Conservation (phyloP, 2,113 vertebrate species). For the Sturnus vulgaris region DNA sequence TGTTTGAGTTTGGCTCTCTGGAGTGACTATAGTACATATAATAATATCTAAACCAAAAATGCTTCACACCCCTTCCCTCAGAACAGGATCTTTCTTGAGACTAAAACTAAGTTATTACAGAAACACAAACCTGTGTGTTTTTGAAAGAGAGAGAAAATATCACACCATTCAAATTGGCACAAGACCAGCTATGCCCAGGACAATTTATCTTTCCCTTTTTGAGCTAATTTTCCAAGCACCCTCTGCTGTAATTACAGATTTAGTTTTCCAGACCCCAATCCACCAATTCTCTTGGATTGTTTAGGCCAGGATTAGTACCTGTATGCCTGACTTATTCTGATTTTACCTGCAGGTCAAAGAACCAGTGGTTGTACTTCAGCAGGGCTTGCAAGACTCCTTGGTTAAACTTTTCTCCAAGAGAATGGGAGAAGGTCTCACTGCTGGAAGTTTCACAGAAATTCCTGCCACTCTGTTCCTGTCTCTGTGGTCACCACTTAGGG, state of each 20-base stretch:
- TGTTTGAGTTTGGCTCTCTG: not conserved
- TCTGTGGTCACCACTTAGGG: not conserved
- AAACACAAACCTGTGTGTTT: not conserved
- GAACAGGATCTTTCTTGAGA: not conserved
- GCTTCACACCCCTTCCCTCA: not conserved
- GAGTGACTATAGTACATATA: not conserved
- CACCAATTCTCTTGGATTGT: not conserved
- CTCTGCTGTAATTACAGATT: constrained; percentile 2
- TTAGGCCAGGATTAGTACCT: not conserved
- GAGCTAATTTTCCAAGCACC: not conserved
- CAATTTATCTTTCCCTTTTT: not conserved
- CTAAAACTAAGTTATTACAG: not conserved
- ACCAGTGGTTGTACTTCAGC: not conserved
- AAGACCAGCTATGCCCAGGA: not conserved
- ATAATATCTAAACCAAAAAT: not conserved
- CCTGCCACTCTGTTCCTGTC: not conserved
- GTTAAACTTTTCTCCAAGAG: not conserved
- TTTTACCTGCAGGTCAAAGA: constrained; percentile 42
- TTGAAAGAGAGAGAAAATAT: not conserved
- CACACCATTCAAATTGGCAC: not conserved
- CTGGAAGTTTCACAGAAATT: not conserved
- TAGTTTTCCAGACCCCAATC: not conserved
- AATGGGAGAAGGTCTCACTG: not conserved
- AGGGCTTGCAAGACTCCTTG: not conserved
- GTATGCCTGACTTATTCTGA: not conserved